Evolutionary conservation across 2,888 invertebrate species (phyloP).

Genomic region (Drosophila conformis): DNA sequence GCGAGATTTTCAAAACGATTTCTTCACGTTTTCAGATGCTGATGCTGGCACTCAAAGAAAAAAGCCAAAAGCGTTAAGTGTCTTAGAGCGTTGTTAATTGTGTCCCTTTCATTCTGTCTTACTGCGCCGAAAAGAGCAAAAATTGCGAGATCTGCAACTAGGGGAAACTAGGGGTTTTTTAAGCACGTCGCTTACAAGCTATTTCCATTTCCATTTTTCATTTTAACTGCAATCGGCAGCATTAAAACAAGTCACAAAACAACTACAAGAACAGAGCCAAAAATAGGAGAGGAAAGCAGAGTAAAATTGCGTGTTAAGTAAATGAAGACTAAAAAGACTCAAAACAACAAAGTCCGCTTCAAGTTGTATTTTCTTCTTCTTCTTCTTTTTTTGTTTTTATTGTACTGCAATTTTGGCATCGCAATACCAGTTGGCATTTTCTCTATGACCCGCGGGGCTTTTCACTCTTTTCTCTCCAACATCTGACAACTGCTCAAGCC

Average conservation of each 20-base stretch:
- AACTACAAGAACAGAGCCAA: constrained; percentile 26
- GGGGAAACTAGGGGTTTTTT: constrained; percentile 62
- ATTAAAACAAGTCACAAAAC: constrained; percentile 59
- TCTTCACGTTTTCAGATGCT: constrained; percentile 26
- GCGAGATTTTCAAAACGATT: constrained; percentile 20
- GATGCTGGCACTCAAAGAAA: constrained; percentile 41
- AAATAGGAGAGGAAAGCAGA: constrained; percentile 35
- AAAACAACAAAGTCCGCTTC: constrained; percentile 51
- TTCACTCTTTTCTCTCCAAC: constrained; percentile 50
- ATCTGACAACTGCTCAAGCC: neutral
- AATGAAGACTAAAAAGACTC: constrained; percentile 26
- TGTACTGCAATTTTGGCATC: constrained; percentile 54
- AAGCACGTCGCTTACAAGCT: constrained; percentile 72
- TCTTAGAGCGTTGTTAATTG: constrained; percentile 49
- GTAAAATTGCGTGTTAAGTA: constrained; percentile 67
- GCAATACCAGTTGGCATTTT: constrained; percentile 59
- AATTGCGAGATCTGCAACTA: constrained; percentile 38
- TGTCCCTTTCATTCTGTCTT: constrained; percentile 31
- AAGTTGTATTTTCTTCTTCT: constrained; percentile 36
- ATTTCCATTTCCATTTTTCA: constrained; percentile 62
- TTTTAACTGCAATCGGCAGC: constrained; percentile 74
- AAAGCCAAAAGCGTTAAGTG: constrained; percentile 49
- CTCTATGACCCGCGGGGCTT: constrained; percentile 55
- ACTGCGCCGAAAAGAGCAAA: constrained; percentile 40
- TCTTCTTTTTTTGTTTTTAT: constrained; percentile 42